Evolutionary conservation across 2,113 vertebrate species (phyloP).

Genomic region (Cromileptes altivelis): DNA sequence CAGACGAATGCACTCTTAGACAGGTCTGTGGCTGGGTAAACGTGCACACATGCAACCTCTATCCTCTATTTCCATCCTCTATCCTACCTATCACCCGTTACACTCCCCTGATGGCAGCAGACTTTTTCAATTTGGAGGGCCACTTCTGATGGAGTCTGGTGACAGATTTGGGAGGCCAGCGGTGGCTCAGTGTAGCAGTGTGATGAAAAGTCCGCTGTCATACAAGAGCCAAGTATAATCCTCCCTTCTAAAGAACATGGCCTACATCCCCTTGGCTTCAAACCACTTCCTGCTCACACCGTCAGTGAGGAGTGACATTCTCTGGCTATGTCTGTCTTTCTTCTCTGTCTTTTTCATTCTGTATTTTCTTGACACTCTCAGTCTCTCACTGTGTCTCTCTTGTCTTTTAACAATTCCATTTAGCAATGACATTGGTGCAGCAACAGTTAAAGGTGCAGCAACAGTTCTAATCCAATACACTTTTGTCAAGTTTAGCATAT

Average conservation of each 20-base stretch:
- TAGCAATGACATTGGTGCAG: not conserved
- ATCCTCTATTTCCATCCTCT: slow-evolving; percentile 24
- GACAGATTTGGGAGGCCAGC: slow-evolving; percentile 78
- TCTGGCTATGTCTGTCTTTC: slow-evolving; percentile 27
- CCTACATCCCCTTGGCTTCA: slow-evolving; percentile 65
- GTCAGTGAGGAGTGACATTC: slow-evolving; percentile 46
- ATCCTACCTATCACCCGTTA: slow-evolving; percentile 30
- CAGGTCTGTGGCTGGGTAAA: slow-evolving; percentile 53
- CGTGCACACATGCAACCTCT: slow-evolving; percentile 12
- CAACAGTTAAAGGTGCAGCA: slow-evolving; percentile 3
- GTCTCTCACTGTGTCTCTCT: not conserved
- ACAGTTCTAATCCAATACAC: too few relatives aligned
- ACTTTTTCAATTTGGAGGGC: slow-evolving; percentile 82
- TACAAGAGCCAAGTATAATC: slow-evolving; percentile 78
- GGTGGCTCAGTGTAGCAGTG: slow-evolving; percentile 67
- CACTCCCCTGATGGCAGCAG: slow-evolving; percentile 67
- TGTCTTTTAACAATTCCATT: slow-evolving; percentile 6
- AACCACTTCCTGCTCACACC: slow-evolving; percentile 53
- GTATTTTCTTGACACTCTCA: slow-evolving; percentile 4
- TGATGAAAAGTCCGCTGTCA: slow-evolving; percentile 77
- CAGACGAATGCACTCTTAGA: slow-evolving; percentile 45
- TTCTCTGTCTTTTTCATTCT: slow-evolving; percentile 39
- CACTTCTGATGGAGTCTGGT: slow-evolving; percentile 77
- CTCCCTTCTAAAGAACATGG: slow-evolving; percentile 63
- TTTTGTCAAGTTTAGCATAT: too few relatives aligned